A percentile compares a stretch with the other conserved stretches of the same genome.
phyloP scores from a whole-genome alignment of 2,113 vertebrate genomes.

The Polyodon spathula region DNA sequence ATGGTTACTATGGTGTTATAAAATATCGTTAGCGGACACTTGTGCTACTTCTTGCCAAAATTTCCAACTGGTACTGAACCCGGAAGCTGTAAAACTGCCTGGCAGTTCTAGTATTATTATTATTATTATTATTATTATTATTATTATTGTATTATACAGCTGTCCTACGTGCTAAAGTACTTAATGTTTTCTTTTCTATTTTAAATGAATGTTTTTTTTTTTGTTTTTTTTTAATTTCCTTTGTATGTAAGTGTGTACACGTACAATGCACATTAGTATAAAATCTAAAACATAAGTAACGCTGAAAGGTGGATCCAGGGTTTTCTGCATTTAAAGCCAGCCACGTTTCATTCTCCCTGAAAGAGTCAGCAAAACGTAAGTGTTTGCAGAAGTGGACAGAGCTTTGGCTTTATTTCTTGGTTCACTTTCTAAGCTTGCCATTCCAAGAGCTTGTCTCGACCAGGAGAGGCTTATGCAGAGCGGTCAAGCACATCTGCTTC shows the following conservation, averaged over 20 bases:
- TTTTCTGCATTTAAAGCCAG: background rate
- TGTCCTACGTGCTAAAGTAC: too few species aligned
- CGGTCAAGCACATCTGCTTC: constrained; percentile 75
- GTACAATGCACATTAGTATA: background rate
- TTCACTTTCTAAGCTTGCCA: constrained; percentile 26
- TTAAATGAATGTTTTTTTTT: too few species aligned
- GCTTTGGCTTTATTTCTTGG: constrained; percentile 4
- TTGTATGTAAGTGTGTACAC: background rate
- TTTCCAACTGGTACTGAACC: too few species aligned
- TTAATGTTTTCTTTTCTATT: too few species aligned
- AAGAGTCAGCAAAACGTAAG: constrained; percentile 26
- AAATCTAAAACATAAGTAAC: background rate
- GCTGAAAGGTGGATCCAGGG: constrained; percentile 12
- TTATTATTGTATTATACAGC: too few species aligned
- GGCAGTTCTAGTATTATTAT: too few species aligned
- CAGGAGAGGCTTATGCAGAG: constrained; percentile 59
- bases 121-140: too few species aligned
- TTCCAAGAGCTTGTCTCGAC: constrained; percentile 21
- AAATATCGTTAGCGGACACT: too few species aligned
- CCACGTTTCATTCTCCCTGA: constrained; percentile 24
- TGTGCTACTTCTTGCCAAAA: too few species aligned
- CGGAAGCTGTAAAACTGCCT: too few species aligned
- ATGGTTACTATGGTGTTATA: too few species aligned
- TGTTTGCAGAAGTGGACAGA: background rate
- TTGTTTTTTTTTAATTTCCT: background rate